Conservation (phyloP, 2,797 vertebrate genomes). For the Cynodonichthys magdalenae region DNA sequence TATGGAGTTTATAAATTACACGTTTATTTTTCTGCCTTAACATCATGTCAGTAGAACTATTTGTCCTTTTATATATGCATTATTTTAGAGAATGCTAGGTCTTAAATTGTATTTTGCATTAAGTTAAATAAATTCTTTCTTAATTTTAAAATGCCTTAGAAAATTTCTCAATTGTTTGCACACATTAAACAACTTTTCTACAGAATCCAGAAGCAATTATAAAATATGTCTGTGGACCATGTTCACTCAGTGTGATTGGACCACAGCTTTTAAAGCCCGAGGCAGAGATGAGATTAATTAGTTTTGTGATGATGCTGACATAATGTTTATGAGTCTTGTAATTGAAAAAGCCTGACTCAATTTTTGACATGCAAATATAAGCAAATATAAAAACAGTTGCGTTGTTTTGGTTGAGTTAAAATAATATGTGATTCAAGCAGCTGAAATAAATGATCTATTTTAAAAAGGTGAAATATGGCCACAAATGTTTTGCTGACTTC, state of each 20-base stretch:
- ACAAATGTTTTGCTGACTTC: too few species aligned
- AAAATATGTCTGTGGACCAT: slow-evolving; percentile 36
- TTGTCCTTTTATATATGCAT: too few species aligned
- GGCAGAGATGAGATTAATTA: slow-evolving; percentile 24
- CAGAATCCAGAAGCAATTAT: slow-evolving; percentile 61
- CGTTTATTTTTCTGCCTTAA: too few species aligned
- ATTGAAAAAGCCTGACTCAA: slow-evolving; percentile 25
- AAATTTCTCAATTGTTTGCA: slow-evolving; percentile 38
- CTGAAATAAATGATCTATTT: background rate
- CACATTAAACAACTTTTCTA: slow-evolving; percentile 62
- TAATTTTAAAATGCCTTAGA: slow-evolving; percentile 22
- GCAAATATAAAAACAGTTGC: too few species aligned
- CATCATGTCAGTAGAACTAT: too few species aligned
- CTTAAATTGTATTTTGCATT: background rate
- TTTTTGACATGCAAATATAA: slow-evolving; percentile 32
- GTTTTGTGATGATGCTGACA: slow-evolving; percentile 17
- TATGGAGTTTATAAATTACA: too few species aligned
- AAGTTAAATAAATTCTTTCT: slow-evolving; percentile 1
- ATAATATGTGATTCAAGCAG: background rate
- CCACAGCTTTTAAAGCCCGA: slow-evolving; percentile 5
- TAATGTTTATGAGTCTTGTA: slow-evolving; percentile 22
- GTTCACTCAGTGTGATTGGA: slow-evolving; percentile 37
- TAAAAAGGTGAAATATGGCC: background rate
- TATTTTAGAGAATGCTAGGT: too few species aligned
- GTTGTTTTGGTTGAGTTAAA: background rate